Evolutionary conservation across 2,113 vertebrate genomes (phyloP), one percentile per base, ranked within the genome.

Genomic region (Zosterops borbonicus): DNA sequence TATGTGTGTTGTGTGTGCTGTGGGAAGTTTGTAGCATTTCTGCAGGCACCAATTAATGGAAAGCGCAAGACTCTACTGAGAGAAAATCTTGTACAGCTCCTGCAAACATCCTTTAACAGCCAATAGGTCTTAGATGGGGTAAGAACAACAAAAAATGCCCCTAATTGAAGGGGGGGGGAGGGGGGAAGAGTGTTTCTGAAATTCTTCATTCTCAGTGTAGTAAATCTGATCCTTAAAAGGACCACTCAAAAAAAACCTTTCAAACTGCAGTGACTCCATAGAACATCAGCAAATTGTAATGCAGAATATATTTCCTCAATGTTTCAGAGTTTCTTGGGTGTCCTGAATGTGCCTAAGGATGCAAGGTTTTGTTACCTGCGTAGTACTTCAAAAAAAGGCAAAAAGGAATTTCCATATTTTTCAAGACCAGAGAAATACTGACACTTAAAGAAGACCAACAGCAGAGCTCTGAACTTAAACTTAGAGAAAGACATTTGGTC

Each of bases 311-410:
- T 52, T 71, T 71, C 16, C 29, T 31, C 33, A 53, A 4, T 16
- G 1, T 44, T 64, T 64, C 8, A 41, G 4, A 5, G 10, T 24
- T 55, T 64, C 49, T 64, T 16, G 10, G 4, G 28, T 68, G 9
- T 4, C 29, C 6, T n/a, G 9, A 27, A 3, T 14, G 23, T 68
- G 19, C n/a, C 67, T 56, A 58, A 42, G 14, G 13, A 50, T 65
- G 16, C 11, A 60, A 39, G 6, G 31, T 56, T 78, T 49, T 67
- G 6, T 31, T 55, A 56, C 20, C n/a, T 59, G 6, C 8, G 2
- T 24, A 10, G 25, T 35, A 7, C 6, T 50, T 65, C 3, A 9
- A 49, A n/a, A 3, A 70, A 41, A 44, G 0, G 1, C 2, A 29
- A 56, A 68, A 59, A 63, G 2, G 0, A 28, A 35, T 41, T 65